Percentiles rank a stretch among this genome's conserved stretches.
phyloP scores from a whole-genome alignment of 2,888 invertebrate genomes.

The Zygogramma bicolorata region DNA sequence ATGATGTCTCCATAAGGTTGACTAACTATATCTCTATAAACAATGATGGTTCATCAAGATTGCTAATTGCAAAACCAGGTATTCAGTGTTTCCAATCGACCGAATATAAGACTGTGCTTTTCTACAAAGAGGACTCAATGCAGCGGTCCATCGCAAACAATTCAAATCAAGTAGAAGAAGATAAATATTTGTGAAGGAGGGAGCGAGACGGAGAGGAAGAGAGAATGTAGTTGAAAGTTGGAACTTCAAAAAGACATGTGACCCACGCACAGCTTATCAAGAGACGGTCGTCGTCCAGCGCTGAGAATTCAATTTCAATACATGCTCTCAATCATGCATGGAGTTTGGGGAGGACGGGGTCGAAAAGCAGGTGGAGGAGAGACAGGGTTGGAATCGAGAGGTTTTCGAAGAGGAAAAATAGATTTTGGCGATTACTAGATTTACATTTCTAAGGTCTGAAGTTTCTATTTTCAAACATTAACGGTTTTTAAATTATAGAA shows the following conservation, averaged over 20 bases:
- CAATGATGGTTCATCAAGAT: too few relatives aligned
- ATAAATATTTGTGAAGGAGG: slow-evolving; percentile 54
- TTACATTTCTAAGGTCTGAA: too few relatives aligned
- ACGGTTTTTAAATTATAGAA: too few relatives aligned
- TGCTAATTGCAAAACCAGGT: slow-evolving; percentile 6
- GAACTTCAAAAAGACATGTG: slow-evolving; percentile 53
- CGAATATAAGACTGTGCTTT: slow-evolving; percentile 23
- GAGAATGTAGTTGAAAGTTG: slow-evolving; percentile 46
- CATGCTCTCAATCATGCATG: slow-evolving; percentile 67
- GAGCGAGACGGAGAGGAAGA: slow-evolving; percentile 36
- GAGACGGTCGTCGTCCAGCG: slow-evolving; percentile 56
- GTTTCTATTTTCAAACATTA: too few relatives aligned
- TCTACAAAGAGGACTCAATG: slow-evolving; percentile 46
- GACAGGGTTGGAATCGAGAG: slow-evolving; percentile 27
- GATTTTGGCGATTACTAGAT: too few relatives aligned
- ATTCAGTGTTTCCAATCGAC: slow-evolving; percentile 15
- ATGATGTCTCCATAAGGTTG: too few relatives aligned
- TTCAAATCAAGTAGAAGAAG: slow-evolving; percentile 56
- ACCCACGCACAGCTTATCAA: slow-evolving; percentile 59
- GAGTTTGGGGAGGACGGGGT: slow-evolving; percentile 54
- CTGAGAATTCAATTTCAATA: slow-evolving; percentile 68
- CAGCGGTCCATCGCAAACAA: slow-evolving; percentile 55
- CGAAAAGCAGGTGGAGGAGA: slow-evolving; percentile 37
- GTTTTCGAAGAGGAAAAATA: too few relatives aligned
- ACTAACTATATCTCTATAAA: too few relatives aligned